Percentiles rank a stretch among this genome's conserved stretches.
Conservation (phyloP, 2,113 vertebrate genomes). For the Lipophrys pholis region DNA sequence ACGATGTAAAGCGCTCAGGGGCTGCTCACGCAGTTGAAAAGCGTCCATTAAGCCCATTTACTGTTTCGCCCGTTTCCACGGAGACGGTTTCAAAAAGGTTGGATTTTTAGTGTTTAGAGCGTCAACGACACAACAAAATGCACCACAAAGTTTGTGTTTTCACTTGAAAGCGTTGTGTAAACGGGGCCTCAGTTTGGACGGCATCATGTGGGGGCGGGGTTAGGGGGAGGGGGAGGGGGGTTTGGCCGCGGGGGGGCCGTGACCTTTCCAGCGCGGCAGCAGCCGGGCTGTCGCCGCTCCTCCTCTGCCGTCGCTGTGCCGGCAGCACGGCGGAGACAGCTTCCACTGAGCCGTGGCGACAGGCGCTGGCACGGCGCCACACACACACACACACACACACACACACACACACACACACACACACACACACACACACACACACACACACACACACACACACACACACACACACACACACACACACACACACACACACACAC, state of each 20-base stretch:
- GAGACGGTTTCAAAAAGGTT: no score
- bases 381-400: slow-evolving; percentile 24
- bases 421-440: neutral
- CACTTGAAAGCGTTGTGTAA: no score
- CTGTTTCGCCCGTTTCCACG: no score
- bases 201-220: slow-evolving; percentile 52
- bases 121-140: no score
- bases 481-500: slow-evolving; percentile 31
- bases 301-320: slow-evolving; percentile 54
- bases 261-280: slow-evolving; percentile 73
- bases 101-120: no score
- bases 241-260: slow-evolving; percentile 63
- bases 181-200: slow-evolving; percentile 52
- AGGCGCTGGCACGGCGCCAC: slow-evolving; percentile 66
- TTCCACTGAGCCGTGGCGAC: slow-evolving; percentile 70
- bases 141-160: no score
- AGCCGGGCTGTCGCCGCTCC: slow-evolving; percentile 57
- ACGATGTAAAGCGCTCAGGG: no score
- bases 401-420: slow-evolving; percentile 13
- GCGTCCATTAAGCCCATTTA: no score
- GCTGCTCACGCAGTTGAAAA: no score
- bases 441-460: slow-evolving; percentile 24
- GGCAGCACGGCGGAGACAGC: slow-evolving; percentile 74
- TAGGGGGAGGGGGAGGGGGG: slow-evolving; percentile 42
- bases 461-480: slow-evolving; percentile 5